Evolutionary conservation across 1,140 invertebrate species (phyloP), one percentile per base, ranked within the genome.

Genomic region (Aleiodes sp.): DNA sequence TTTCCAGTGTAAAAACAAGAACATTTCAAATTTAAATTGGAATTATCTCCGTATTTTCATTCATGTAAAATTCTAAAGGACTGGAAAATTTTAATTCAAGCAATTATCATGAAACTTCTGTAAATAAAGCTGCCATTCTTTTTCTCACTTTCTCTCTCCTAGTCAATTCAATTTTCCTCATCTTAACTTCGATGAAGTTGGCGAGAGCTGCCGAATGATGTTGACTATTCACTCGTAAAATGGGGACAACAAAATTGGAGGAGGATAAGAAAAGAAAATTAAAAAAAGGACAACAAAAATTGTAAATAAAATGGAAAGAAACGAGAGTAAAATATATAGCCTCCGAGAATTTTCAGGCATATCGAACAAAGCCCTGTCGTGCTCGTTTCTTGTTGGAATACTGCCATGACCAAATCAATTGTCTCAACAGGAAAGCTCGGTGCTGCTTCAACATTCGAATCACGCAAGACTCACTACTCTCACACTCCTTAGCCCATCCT

Each of bases 321-420:
- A n/a, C n/a, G n/a, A n/a, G n/a, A 43, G 39, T 52, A 8, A 24
- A 3, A 52, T 16, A 19, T 24, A 52, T 52, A 52, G 46, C 31
- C 31, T 52, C 19, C n/a, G 41, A 46, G 19, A 52, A 24, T 52
- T 52, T 52, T 21, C 46, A 52, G 46, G 19, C 46, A 52, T 52
- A 52, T 52, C 46, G 46, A 52, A 21, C 2, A 52, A 52, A 52
- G n/a, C n/a, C n/a, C 46, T 21, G 9, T 57, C 62, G 62, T 46
- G 46, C 35, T 33, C 56, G 62, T 65, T 59, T 59, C 28, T 59
- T 29, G 56, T 46, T 76, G 76, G 75, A 76, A 76, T 73, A 41
- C 71, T 75, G 75, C 76, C 76, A 75, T 70, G 61, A 52, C 63
- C 43, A 76, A 75, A 76, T 77, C 75, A 76, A 77, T 77, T 77